Conservation (phyloP, 2,113 vertebrate species). For the Panurus biarmicus region DNA sequence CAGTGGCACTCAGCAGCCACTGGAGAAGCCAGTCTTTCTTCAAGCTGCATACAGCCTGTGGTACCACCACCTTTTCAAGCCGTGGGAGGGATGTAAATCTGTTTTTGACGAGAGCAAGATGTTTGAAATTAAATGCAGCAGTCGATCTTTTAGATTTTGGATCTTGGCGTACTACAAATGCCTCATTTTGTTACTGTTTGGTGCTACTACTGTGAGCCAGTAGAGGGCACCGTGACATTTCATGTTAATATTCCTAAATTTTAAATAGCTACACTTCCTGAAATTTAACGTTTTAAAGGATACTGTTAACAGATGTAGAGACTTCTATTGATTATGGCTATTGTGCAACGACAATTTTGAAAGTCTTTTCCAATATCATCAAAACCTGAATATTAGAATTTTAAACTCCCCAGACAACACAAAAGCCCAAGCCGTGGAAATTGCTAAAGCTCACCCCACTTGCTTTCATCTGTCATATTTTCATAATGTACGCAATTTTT, state of each 20-base stretch:
- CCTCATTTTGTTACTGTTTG: background rate
- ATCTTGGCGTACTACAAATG: accelerated
- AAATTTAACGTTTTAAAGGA: background rate
- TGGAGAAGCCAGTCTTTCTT: background rate
- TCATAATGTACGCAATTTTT: background rate
- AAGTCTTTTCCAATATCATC: background rate
- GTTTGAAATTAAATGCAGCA: background rate
- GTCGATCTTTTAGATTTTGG: background rate
- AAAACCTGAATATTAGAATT: background rate
- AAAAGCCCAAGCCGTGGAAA: background rate
- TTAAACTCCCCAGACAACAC: background rate
- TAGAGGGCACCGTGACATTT: constrained; percentile 63
- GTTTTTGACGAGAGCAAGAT: background rate
- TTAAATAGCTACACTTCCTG: accelerated
- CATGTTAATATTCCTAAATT: background rate
- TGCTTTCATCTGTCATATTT: background rate
- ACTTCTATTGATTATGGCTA: background rate
- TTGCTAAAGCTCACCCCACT: background rate
- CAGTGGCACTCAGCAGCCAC: background rate
- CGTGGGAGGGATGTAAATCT: background rate
- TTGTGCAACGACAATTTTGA: background rate
- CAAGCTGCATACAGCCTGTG: background rate
- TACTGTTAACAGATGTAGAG: background rate
- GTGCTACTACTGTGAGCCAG: background rate
- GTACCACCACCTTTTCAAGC: background rate